A percentile compares a stretch with the other conserved stretches of the same genome.
phyloP scores from a whole-genome alignment of 2,797 vertebrate species.

The Sebastes miniatus region DNA sequence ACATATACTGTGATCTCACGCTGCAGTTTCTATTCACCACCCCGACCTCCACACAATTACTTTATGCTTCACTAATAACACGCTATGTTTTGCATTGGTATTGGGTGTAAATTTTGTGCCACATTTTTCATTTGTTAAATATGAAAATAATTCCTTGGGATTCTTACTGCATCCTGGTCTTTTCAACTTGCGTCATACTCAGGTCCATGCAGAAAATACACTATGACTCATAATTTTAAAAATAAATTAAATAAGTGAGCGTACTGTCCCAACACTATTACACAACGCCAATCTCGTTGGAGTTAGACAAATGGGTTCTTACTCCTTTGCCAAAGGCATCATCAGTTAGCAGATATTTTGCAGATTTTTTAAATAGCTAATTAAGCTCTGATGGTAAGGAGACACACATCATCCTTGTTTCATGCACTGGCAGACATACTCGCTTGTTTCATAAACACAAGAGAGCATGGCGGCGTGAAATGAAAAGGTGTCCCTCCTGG shows the following conservation, averaged over 20 bases:
- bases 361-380: conserved; percentile 53
- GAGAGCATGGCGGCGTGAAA: conserved; percentile 89
- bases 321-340: conserved; percentile 4
- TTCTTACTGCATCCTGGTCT: neutral
- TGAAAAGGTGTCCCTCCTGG: conserved; percentile 90
- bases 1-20: neutral
- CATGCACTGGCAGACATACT: conserved; percentile 66
- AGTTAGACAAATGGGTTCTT: conserved; percentile 21
- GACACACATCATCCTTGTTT: conserved; percentile 64
- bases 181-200: neutral
- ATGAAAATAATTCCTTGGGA: neutral
- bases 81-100: neutral
- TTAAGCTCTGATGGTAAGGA: conserved; percentile 55
- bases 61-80: neutral
- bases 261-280: neutral
- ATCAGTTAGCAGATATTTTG: conserved; percentile 24
- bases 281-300: neutral
- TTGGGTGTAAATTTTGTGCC: neutral
- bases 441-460: conserved; percentile 82
- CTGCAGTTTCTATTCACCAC: neutral
- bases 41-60: neutral
- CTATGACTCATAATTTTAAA: neutral
- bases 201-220: neutral
- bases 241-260: neutral
- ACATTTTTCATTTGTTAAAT: neutral